Conservation (phyloP, 2,113 vertebrate genomes). For the Dromiciops gliroides region DNA sequence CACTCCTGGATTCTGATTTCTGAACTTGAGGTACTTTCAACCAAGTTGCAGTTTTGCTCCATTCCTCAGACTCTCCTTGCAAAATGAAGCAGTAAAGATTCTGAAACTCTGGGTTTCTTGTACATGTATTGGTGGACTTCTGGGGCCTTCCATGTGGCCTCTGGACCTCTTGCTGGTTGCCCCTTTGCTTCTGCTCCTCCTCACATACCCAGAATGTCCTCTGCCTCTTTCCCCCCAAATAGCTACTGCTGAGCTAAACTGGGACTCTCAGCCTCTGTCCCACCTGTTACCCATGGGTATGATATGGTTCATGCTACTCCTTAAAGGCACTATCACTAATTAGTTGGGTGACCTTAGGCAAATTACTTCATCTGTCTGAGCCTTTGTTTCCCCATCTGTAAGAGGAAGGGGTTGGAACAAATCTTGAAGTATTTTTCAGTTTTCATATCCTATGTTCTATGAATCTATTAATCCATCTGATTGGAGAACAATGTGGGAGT, state of each 20-base stretch:
- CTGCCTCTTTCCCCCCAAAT: not conserved
- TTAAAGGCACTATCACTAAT: not conserved
- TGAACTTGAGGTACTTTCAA: not conserved
- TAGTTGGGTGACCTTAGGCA: no score
- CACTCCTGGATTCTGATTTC: not conserved
- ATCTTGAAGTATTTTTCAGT: not conserved
- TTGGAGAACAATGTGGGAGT: not conserved
- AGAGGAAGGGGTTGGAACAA: not conserved
- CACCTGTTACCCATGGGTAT: not conserved
- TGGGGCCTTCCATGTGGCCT: rapidly evolving
- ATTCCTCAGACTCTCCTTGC: not conserved
- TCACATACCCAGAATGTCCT: not conserved
- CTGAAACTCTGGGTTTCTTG: not conserved
- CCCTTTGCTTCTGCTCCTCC: not conserved
- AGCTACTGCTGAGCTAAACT: not conserved
- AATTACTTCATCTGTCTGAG: not conserved
- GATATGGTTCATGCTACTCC: not conserved
- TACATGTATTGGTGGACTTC: not conserved
- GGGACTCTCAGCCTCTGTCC: not conserved
- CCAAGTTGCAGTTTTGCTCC: not conserved
- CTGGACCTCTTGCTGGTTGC: not conserved
- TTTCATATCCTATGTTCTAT: not conserved
- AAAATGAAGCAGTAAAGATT: not conserved
- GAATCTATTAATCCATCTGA: not conserved
- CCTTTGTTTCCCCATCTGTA: not conserved